A percentile compares a stretch with the other conserved stretches of the same genome.
Evolutionary conservation across 1,140 invertebrate species (phyloP).

Genomic region (Idris sp.): DNA sequence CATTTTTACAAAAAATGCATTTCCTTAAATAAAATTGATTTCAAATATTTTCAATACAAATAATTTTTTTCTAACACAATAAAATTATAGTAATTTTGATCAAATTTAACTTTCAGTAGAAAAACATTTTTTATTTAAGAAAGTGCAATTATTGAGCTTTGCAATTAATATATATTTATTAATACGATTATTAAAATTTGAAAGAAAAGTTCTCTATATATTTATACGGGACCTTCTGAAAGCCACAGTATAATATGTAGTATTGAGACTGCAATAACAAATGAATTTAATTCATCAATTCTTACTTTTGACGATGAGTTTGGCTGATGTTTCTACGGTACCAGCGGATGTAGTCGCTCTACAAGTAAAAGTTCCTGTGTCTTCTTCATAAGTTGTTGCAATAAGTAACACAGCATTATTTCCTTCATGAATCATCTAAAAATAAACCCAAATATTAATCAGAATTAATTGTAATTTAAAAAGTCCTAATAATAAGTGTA

Average conservation of each 20-base stretch:
- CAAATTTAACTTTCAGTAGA: no score
- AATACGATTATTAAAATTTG: background rate
- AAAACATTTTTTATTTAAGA: conserved; percentile 13
- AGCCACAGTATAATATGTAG: conserved; percentile 21
- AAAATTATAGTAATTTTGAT: no score
- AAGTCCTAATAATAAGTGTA: no score
- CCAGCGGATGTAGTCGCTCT: conserved; percentile 93
- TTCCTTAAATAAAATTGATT: conserved; percentile 21
- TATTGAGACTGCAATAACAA: conserved; percentile 65
- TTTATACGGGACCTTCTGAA: conserved; percentile 3
- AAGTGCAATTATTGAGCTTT: conserved; percentile 6
- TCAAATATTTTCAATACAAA: no score
- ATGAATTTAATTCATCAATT: conserved; percentile 81
- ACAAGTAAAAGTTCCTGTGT: conserved; percentile 94
- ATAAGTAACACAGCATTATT: conserved; percentile 93
- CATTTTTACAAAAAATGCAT: background rate
- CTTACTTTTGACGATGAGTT: conserved; percentile 98
- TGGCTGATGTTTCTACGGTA: conserved; percentile 93
- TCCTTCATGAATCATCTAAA: conserved; percentile 95
- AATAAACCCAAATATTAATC: conserved; percentile 51
- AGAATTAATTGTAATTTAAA: no score
- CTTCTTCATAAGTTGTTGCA: conserved; percentile 94
- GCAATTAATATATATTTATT: no score
- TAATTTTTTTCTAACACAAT: conserved; percentile 6
- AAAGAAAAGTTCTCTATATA: conserved; percentile 7